Evolutionary conservation across 2,113 vertebrate genomes (phyloP), one percentile per base, ranked within the genome.

Genomic region (Tetrax tetrax): DNA sequence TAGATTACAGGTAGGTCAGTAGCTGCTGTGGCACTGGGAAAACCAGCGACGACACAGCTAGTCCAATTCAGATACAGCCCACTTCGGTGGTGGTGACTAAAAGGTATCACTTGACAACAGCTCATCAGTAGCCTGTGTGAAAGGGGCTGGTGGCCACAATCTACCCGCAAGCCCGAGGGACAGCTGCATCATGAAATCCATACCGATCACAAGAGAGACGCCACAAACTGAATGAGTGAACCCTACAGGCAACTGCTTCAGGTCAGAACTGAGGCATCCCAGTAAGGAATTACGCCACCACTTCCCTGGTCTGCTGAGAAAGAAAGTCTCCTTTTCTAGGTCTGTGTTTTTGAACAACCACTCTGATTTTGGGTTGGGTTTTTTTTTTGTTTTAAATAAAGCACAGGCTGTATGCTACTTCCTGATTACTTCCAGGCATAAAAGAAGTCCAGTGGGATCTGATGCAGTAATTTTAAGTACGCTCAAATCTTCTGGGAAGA

Each of bases 1-100:
- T 59, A 70, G 31, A 85, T 56, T 57, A 74, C 82, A 85, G 93
- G 89, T 83, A 93, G 94, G 90, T 93, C 92, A 93, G 63, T 16
- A 75, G 83, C 81, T 83, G 63, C 72, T 90, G 51, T 60, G 75
- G 65, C 37, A 43, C 66, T 74, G 68, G n/a, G 83, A 93, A 89
- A 88, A 80, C 17, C 54, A 79, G 33, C 0, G 0, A 80, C 43
- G 38, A 50, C 29, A 71, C 43, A 80, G 82, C 51, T 63, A 35
- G 28, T 25, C 35, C 45, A 69, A 69, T 64, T 38, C 41, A 74
- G 22, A 59, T 3, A 35, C 24, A 69, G n/a, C 37, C 29, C 68
- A 66, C 50, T 50, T 24, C 28, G 51, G 51, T 70, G 51, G 18
- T n/a, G 57, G 29, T 56, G 37, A 75, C 33, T 70, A 65, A 72